A percentile compares a stretch with the other conserved stretches of the same genome.
phyloP scores from a whole-genome alignment of 2,113 vertebrate genomes.

The Sylvicapra grimmia region DNA sequence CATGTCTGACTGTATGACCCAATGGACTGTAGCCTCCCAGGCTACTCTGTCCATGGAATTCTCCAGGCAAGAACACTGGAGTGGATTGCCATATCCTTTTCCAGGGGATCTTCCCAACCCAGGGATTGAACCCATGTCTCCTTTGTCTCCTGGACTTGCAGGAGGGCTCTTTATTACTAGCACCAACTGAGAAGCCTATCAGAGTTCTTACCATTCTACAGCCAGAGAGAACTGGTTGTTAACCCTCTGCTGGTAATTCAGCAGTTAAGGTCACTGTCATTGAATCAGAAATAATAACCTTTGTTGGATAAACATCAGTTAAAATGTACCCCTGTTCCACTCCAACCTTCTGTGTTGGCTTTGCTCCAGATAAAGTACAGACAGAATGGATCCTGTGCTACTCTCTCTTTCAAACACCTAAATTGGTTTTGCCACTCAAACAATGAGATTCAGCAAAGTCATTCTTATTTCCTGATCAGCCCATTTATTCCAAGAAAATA shows the following conservation, averaged over 20 bases:
- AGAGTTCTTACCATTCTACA: neutral
- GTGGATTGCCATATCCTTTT: neutral
- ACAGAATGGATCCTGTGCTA: neutral
- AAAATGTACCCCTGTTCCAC: neutral
- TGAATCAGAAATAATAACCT: neutral
- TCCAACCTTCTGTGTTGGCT: neutral
- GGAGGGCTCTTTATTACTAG: neutral
- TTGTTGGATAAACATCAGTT: neutral
- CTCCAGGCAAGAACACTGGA: neutral
- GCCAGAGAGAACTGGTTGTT: neutral
- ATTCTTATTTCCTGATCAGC: neutral
- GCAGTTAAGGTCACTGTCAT: neutral
- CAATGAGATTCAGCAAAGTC: neutral
- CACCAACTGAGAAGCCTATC: neutral
- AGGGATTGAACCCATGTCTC: neutral
- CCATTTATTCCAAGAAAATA: neutral
- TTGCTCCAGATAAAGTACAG: neutral
- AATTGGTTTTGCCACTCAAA: neutral
- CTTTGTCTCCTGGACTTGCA: neutral
- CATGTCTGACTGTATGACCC: neutral
- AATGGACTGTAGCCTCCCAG: neutral
- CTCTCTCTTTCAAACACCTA: neutral
- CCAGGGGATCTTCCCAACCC: neutral
- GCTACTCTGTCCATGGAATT: neutral
- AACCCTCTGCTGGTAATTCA: neutral